Conservation (phyloP, 2,888 invertebrate species). For the Meteorus colon region DNA sequence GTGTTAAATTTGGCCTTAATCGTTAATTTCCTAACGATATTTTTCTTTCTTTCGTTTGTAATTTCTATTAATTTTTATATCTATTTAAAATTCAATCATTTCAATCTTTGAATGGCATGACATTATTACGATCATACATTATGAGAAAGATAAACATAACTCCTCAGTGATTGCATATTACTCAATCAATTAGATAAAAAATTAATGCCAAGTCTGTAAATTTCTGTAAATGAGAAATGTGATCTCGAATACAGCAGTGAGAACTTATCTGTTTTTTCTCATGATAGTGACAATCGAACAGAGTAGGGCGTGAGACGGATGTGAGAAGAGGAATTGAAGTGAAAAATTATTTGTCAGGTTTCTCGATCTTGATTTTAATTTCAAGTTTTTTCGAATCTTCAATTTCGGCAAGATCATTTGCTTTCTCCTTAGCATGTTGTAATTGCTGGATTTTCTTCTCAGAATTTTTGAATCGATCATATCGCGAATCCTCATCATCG, state of each 20-base stretch:
- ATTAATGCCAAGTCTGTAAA: neutral
- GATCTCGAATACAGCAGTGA: neutral
- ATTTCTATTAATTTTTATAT: neutral
- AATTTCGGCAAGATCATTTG: conserved; percentile 69
- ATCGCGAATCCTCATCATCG: conserved; percentile 80
- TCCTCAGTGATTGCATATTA: neutral
- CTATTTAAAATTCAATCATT: neutral
- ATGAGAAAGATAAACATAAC: neutral
- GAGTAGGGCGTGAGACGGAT: neutral
- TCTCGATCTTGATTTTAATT: conserved; percentile 61
- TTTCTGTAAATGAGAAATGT: neutral
- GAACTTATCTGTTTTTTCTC: neutral
- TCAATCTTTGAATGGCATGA: neutral
- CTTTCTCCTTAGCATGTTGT: conserved; percentile 57
- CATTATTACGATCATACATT: neutral
- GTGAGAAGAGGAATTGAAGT: neutral
- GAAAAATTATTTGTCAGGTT: conserved; percentile 58
- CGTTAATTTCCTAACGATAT: neutral
- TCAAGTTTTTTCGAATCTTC: conserved; percentile 61
- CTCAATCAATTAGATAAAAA: neutral
- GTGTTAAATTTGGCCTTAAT: conserved; percentile 1
- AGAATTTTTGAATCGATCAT: conserved; percentile 80
- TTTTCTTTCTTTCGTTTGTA: neutral
- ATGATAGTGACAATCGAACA: neutral
- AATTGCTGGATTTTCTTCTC: conserved; percentile 74